These are phyloP conservation scores for Antheraea pernyi DNA, from an alignment of 1,140 invertebrate genomes.

Conservation along the genomic window DNA sequence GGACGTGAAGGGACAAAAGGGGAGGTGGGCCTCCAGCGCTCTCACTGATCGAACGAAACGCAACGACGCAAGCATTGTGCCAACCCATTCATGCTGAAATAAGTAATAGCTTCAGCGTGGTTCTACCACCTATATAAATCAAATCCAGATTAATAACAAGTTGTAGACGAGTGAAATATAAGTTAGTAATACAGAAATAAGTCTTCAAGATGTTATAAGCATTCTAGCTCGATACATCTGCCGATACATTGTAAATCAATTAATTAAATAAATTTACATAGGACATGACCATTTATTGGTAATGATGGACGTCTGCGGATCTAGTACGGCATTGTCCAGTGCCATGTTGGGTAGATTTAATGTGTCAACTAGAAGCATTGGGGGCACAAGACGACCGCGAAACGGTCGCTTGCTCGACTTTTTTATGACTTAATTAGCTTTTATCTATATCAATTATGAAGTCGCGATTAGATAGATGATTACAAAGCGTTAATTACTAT, in stretches of 20 bases:
- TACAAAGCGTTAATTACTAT: too few relatives aligned
- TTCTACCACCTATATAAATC: too few relatives aligned
- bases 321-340: background rate
- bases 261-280: background rate
- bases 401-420: background rate
- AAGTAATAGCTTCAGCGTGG: too few relatives aligned
- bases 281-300: background rate
- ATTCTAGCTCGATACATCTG: background rate
- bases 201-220: background rate
- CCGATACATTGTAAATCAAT: background rate
- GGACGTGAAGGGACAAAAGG: too few relatives aligned
- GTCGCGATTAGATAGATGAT: background rate
- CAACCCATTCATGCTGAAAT: too few relatives aligned
- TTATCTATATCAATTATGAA: background rate
- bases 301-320: background rate
- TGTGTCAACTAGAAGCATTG: background rate
- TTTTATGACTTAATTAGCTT: slow-evolving; percentile 1
- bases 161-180: too few relatives aligned
- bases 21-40: too few relatives aligned
- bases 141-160: too few relatives aligned
- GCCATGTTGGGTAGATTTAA: background rate
- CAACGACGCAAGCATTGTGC: too few relatives aligned
- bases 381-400: background rate
- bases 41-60: too few relatives aligned
- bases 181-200: background rate